Base-by-base conservation (phyloP, 2,113 vertebrate species). In the Anthoscopus minutus region DNA sequence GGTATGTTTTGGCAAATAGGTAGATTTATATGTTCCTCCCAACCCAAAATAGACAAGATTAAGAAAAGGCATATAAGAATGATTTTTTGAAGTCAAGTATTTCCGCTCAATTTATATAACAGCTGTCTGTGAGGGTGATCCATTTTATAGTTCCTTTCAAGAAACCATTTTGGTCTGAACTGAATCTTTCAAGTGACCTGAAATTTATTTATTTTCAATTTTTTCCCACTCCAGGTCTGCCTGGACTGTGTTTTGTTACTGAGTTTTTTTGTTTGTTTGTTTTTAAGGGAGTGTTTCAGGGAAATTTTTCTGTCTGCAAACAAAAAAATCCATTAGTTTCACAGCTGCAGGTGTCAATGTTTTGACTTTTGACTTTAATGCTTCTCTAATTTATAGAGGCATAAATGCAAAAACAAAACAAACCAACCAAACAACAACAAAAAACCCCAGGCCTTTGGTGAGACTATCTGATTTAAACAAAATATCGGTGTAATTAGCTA, bases 261-360 rank as follows among this genome's bases (percentile, higher is more conserved):
- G 28, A 14, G 4, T 1, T 22, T 56, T 27, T 50, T 57, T 56
- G 6, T 13, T 13, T 11, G 24, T 51, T 60, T 81, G 25, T 54
- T 53, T 65, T 72, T 47, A 23, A 77, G 15, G 19, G 10, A 10
- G 27, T 77, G 31, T 72, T 94, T 77, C 1, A 7, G 72, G 85
- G n/a, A 66, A 85, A 61, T 69, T 85, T 92, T 93, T 95, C 50
- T 61, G 62, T 47, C 79, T 61, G 28, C 58, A 88, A 45, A 83
- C 21, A 92, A 54, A 88, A 92, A 86, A 86, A 90, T 77, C 67
- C 67, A 66, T 93, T 90, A 4, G 25, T 92, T 88, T 93, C 67
- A 78, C 86, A 93, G 72, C 35, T 94, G 56, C 56, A 86, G 56
- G 80, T 92, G 45, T 81, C 64, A 83, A 65, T 70, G 54, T 73